These are phyloP conservation scores for Ridgeia piscesae DNA, from an alignment of 1,140 invertebrate species.

Conservation along the genomic window DNA sequence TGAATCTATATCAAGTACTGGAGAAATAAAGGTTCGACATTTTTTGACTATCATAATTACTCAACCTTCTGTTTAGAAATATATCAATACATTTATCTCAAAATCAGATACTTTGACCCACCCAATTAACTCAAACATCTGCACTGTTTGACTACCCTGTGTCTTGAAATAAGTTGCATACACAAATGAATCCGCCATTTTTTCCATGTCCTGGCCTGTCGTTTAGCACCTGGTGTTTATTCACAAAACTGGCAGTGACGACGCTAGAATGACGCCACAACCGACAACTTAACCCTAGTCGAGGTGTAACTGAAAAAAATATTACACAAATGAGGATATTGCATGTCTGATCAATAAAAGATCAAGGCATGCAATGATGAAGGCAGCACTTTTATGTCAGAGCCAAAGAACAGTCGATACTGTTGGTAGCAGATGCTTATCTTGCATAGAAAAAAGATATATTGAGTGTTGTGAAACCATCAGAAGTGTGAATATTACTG, in stretches of 20 bases:
- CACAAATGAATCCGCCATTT: not conserved
- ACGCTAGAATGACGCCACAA: not conserved
- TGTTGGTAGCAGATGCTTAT: not conserved
- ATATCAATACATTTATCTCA: not conserved
- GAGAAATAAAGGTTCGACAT: too few relatives aligned
- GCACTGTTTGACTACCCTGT: not conserved
- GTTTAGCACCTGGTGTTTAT: not conserved
- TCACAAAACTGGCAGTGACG: not conserved
- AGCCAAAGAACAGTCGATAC: not conserved
- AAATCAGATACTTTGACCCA: not conserved
- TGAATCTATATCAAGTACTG: too few relatives aligned
- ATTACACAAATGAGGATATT: not conserved
- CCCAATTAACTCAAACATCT: not conserved
- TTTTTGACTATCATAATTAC: too few relatives aligned
- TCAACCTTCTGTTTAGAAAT: too few relatives aligned
- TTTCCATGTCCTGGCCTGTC: not conserved
- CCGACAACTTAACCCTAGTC: not conserved
- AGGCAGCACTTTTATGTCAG: not conserved
- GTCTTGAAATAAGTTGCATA: not conserved
- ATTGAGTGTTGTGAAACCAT: not conserved
- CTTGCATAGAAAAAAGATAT: not conserved
- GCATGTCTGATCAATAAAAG: conserved; percentile 5
- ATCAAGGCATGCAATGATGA: not conserved
- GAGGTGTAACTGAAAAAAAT: not conserved
- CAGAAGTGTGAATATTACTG: not conserved